Percentiles rank a stretch among this genome's conserved stretches.
Conservation (phyloP, 2,888 invertebrate species). For the Heliconius hortense region DNA sequence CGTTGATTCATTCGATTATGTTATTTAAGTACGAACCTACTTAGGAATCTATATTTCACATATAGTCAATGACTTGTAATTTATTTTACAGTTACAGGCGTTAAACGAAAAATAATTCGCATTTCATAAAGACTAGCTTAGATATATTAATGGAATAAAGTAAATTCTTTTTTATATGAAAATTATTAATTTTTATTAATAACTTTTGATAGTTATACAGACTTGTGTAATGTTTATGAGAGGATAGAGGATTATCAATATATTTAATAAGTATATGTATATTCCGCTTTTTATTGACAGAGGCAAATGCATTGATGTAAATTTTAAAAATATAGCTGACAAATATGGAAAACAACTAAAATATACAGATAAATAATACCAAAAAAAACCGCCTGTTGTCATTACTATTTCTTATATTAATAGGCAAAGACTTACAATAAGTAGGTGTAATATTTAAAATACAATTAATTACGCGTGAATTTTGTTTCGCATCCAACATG, state of each 20-base stretch:
- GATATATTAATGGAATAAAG: too few relatives aligned
- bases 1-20: constrained; percentile 39
- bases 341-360: constrained; percentile 25
- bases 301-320: background rate
- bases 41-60: constrained; percentile 34
- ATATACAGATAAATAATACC: constrained; percentile 37
- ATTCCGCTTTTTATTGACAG: background rate
- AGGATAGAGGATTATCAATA: too few relatives aligned
- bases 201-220: too few relatives aligned
- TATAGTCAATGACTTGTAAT: constrained; percentile 17
- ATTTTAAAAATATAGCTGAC: constrained; percentile 10
- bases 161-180: background rate
- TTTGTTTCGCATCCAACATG: constrained; percentile 35
- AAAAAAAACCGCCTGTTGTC: constrained; percentile 29
- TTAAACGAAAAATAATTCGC: background rate
- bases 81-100: constrained; percentile 23
- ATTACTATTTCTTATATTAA: constrained; percentile 37
- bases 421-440: constrained; percentile 36
- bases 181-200: background rate
- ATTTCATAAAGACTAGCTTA: background rate
- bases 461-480: constrained; percentile 30
- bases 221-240: background rate
- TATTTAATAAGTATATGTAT: background rate
- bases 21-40: constrained; percentile 31
- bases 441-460: constrained; percentile 28